Evolutionary conservation across 2,888 invertebrate genomes (phyloP), one percentile per base, ranked within the genome.

Genomic region (Trissolcus japonicus): DNA sequence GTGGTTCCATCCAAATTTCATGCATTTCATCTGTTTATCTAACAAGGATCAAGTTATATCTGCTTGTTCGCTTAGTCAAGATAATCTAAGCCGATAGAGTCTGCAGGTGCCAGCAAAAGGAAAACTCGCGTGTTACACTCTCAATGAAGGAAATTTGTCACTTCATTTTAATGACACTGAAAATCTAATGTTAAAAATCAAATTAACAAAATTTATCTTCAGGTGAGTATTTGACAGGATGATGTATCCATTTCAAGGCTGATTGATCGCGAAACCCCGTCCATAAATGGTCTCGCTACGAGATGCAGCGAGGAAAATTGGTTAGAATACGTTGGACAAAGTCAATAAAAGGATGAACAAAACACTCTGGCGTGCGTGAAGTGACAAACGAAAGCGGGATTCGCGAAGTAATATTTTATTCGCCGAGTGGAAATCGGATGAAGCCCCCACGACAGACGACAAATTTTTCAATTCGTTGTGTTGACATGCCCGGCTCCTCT

Each of bases 351-450:
- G 25, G 63, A 53, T 53, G 68, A 63, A 63, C 56, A 66, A 67
- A 62, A 67, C 54, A 56, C 14, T 67, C 35, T 35, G 35, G 54
- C 51, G 16, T 16, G 16, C 46, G 19, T 11, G 63, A 69, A 75
- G 68, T 76, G 76, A 65, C 76, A 69, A 65, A 65, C 60, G 76
- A 76, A 79, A 79, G 74, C 72, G 76, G 72, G 72, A 68, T 79
- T 66, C 43, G 65, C 54, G 59, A 13, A 43, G 73, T 76, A 79
- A 79, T 75, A 77, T 78, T 78, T 79, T 79, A 76, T 77, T 76
- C 78, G 80, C 41, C 77, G 78, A 79, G 76, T 78, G 77, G 66
- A 79, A 82, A 81, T 79, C 78, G 75, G 79, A 80, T 80, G 79
- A 80, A 80, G 76, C 68, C 0, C 43, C 35, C 72, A n/a, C n/a